Base-by-base conservation (phyloP, 2,797 vertebrate genomes). In the Alca torda region DNA sequence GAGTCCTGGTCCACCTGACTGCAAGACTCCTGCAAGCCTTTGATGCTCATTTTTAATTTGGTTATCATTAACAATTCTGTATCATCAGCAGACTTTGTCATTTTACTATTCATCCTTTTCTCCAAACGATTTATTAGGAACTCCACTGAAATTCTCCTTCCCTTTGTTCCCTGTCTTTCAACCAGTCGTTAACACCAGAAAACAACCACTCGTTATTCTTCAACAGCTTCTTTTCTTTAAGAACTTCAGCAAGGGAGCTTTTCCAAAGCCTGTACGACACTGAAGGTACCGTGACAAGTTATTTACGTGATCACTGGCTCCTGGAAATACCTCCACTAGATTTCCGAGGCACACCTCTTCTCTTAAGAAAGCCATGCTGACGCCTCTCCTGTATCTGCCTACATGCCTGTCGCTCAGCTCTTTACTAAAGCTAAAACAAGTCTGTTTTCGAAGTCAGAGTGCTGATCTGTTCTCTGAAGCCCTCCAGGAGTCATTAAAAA, bases 31-130 rank as follows among this genome's bases (percentile, higher is more conserved):
- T 24, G 21, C 14, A 63, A 31, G 21, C 17, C 77, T 87, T 30
- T 35, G 43, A 75, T 56, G 51, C 39, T 63, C 33, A 11, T 70
- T 77, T 90, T 78, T 51, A 31, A 57, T 75, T 70, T 74, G 45
- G 35, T 54, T 88, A 59, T 56, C 53, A 70, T 86, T 63, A 93
- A 81, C 84, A 88, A 92, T 86, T 90, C 91, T 70, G 37, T 77
- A 84, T 59, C 69, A 92, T 83, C 75, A 65, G 15, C 37, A 70
- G 26, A 59, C 48, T 86, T 57, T 60, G 33, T 69, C 63, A 83
- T 35, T 35, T 65, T 45, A 64, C 41, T 76, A 41, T n/a, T 87
- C 57, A 60, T 8, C n/a, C 20, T 73, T 84, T 83, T 82, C n/a
- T 33, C 63, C 78, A 95, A 93, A 69, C 46, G 51, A 84, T 48